Percentiles rank a stretch among this genome's conserved stretches.
phyloP scores from a whole-genome alignment of 2,113 vertebrate species.

The Phylloscopus whistleri region DNA sequence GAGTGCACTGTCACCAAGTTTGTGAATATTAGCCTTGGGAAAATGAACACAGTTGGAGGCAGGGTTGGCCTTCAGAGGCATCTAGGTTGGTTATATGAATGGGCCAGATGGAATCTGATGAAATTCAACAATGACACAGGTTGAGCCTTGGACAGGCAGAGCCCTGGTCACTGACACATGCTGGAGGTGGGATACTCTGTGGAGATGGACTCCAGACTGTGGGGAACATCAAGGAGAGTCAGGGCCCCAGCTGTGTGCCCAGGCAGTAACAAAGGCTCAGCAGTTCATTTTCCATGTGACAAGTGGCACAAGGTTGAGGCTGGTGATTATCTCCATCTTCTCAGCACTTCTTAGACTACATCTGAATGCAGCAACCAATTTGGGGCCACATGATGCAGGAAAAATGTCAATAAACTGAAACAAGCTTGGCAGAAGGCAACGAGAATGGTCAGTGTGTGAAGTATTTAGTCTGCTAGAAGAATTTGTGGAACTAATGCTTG shows the following conservation, averaged over 20 bases:
- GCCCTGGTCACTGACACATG: not conserved
- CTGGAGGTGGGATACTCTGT: not conserved
- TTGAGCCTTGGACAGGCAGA: not conserved
- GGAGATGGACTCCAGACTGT: not conserved
- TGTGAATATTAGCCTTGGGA: not conserved
- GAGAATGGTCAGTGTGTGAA: not conserved
- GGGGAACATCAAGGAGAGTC: not conserved
- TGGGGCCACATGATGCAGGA: not conserved
- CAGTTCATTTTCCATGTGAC: not conserved
- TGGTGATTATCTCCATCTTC: not conserved
- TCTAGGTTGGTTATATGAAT: not conserved
- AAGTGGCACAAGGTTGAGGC: fast-evolving
- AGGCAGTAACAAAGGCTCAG: not conserved
- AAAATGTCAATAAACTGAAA: not conserved
- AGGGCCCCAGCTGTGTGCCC: not conserved
- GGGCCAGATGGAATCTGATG: not conserved
- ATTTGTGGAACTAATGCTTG: not conserved
- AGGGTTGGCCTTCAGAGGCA: not conserved
- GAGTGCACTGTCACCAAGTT: not conserved
- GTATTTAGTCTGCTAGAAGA: not conserved
- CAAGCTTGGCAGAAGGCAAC: not conserved
- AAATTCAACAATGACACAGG: not conserved
- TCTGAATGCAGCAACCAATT: not conserved
- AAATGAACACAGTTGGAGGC: not conserved
- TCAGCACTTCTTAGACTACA: not conserved